These are phyloP conservation scores for Montipora capitata DNA, from an alignment of 92 coral and sea anemone species.

Conservation along the genomic window DNA sequence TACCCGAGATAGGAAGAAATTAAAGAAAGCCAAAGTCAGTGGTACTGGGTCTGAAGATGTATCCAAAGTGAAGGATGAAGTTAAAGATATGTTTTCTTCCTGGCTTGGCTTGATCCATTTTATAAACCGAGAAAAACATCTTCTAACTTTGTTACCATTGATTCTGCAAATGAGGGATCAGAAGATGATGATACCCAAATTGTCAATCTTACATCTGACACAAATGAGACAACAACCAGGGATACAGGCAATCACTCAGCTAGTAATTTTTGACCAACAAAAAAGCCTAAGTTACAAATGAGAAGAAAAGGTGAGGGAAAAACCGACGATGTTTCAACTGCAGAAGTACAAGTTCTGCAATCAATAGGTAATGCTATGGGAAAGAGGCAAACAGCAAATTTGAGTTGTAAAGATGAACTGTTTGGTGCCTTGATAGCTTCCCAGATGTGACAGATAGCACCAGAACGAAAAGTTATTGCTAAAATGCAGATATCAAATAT, in stretches of 20 bases:
- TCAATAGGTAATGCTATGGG: constrained; percentile 45
- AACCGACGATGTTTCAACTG: constrained; percentile 20
- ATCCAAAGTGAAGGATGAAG: constrained; percentile 61
- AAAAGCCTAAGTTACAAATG: constrained; percentile 27
- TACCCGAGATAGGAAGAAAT: constrained; percentile 73
- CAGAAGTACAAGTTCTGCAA: constrained; percentile 48
- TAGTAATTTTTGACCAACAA: constrained; percentile 26
- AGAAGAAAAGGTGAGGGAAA: constrained; percentile 4
- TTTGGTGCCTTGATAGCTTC: constrained; percentile 64
- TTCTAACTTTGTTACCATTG: constrained; percentile 44
- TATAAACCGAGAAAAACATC: constrained; percentile 73
- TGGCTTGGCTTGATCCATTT: constrained; percentile 77
- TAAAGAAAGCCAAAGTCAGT: constrained; percentile 58
- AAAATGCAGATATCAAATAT: constrained; percentile 77
- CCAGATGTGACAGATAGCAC: constrained; percentile 70
- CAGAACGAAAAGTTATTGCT: constrained; percentile 35
- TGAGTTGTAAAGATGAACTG: constrained; percentile 43
- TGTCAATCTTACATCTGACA: constrained; percentile 20
- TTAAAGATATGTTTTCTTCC: constrained; percentile 62
- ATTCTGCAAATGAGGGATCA: constrained; percentile 11
- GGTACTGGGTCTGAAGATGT: constrained; percentile 75
- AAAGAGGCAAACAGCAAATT: constrained; percentile 13
- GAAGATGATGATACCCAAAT: constrained; percentile 2
- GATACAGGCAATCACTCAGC: constrained; percentile 38
- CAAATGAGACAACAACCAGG: constrained; percentile 16